Conservation (phyloP, 2,113 vertebrate genomes). For the Nyctereutes procyonoides region DNA sequence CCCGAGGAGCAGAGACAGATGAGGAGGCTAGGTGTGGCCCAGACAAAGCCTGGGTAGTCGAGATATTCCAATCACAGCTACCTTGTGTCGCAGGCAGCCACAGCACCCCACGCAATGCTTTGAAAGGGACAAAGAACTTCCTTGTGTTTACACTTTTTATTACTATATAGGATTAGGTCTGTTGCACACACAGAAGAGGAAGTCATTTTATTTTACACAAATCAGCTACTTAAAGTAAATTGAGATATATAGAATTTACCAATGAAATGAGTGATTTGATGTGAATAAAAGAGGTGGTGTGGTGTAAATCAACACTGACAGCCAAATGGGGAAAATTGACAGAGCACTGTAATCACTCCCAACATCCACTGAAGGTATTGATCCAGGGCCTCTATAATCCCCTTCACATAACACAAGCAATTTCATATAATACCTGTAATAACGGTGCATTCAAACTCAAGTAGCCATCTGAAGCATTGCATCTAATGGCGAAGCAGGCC, state of each 20-base stretch:
- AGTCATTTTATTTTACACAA: constrained; percentile 91
- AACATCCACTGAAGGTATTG: constrained; percentile 97
- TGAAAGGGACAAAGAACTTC: constrained; percentile 73
- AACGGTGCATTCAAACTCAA: constrained; percentile 95
- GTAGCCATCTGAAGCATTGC: constrained; percentile 93
- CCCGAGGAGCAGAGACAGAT: neutral
- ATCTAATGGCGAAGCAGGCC: constrained; percentile 92
- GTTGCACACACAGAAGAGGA: constrained; percentile 83
- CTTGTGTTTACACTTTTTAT: constrained; percentile 58
- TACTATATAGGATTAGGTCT: constrained; percentile 84
- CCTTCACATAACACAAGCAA: constrained; percentile 97
- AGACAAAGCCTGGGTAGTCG: neutral
- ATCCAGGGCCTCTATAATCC: constrained; percentile 97
- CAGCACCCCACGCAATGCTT: neutral
- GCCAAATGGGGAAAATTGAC: constrained; percentile 95
- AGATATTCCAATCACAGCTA: neutral
- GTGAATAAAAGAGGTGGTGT: constrained; percentile 91
- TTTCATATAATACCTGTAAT: constrained; percentile 99
- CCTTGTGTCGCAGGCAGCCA: constrained; percentile 62
- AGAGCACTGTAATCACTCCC: constrained; percentile 96
- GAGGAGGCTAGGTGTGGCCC: neutral
- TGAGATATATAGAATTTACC: constrained; percentile 93
- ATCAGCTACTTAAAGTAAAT: constrained; percentile 93
- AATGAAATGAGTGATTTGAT: constrained; percentile 93
- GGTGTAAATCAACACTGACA: constrained; percentile 92